Percentiles rank a stretch among this genome's conserved stretches.
phyloP scores from a whole-genome alignment of 1,140 invertebrate genomes.

The Argopecten irradians region DNA sequence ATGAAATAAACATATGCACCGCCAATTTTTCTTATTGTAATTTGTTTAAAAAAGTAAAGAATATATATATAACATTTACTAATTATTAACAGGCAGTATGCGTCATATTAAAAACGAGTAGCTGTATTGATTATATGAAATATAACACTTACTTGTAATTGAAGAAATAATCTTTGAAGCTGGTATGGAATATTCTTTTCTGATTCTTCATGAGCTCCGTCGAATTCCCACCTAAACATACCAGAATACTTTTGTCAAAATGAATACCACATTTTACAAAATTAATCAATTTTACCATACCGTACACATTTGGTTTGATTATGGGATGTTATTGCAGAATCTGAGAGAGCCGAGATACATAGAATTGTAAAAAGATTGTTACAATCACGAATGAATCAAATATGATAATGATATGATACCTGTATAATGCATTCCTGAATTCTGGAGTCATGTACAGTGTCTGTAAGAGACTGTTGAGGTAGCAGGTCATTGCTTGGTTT shows the following conservation, averaged over 20 bases:
- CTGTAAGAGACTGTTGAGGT: slow-evolving; percentile 93
- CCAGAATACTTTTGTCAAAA: background rate
- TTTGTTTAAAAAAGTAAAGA: no score
- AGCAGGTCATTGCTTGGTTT: slow-evolving; percentile 97
- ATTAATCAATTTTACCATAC: background rate
- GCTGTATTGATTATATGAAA: no score
- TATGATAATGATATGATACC: slow-evolving; percentile 70
- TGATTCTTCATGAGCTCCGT: slow-evolving; percentile 79
- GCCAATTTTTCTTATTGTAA: no score
- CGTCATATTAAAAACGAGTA: no score
- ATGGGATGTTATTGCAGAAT: background rate
- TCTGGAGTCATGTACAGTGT: slow-evolving; percentile 96
- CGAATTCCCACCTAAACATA: slow-evolving; percentile 84
- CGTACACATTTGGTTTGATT: background rate
- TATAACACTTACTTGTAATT: slow-evolving; percentile 83
- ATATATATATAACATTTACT: no score
- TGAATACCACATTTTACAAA: background rate
- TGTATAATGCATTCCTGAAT: slow-evolving; percentile 93
- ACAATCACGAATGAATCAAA: background rate
- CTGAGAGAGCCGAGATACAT: background rate
- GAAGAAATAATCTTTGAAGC: slow-evolving; percentile 91
- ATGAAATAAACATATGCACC: no score
- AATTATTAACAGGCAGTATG: no score
- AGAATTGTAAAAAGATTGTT: background rate
- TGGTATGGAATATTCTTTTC: slow-evolving; percentile 90